Base-by-base conservation (phyloP, 2,797 vertebrate genomes). In the Knipowitschia caucasica region DNA sequence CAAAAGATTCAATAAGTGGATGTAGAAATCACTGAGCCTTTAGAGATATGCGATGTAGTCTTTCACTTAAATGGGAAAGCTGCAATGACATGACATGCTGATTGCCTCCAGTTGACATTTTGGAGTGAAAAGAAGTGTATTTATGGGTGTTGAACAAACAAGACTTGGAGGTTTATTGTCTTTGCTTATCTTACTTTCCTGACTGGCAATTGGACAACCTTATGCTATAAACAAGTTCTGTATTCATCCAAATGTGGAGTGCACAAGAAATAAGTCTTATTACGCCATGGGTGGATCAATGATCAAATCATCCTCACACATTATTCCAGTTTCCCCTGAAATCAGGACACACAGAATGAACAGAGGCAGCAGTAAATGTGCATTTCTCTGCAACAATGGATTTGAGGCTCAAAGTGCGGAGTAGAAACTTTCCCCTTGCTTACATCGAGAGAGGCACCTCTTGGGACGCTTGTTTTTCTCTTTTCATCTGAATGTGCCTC, bases 271-370 rank as follows among this genome's bases (percentile, higher is more conserved):
- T n/a, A 12, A 4, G n/a, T 6, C 4, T 34, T n/a, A 33, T 33
- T 10, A 33, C 4, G 12, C 31, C n/a, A 12, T 33, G 31, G 4
- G 31, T 69, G 24, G 43, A 38, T 53, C 5, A 40, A 53, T 33
- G 15, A 62, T 62, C 57, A 54, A 71, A 71, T 73, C 56, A 65
- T 52, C 54, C 25, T 51, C 15, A 53, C 62, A 52, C 31, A 7
- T 36, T 46, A 38, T 50, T 61, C 61, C 53, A 57, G 71, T 24
- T 73, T 75, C 14, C 15, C 50, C 42, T 53, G 62, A 44, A 78
- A 79, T 52, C 34, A 62, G 59, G 46, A 60, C 56, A 73, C 50
- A 67, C 56, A 55, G 43, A 61, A 24, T 26, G 34, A 80, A 61
- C 26, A 70, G 36, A 68, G 42, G 35, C 51, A 45, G 50, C 40